Base-by-base conservation (phyloP, 1,140 invertebrate genomes). In the Polyergus mexicanus region DNA sequence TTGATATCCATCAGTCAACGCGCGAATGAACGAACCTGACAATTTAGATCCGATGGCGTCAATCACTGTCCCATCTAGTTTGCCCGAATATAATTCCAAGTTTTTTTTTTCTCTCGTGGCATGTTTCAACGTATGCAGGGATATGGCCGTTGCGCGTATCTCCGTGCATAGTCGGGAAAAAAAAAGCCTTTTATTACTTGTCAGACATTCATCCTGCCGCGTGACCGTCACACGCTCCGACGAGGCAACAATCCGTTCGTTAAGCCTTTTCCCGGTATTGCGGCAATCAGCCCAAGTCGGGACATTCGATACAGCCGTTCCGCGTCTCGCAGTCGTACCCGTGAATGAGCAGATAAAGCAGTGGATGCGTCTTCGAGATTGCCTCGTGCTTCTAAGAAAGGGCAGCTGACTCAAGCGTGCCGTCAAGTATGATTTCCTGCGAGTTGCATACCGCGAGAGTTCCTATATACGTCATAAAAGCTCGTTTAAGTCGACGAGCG, bases 221-320 rank as follows among this genome's bases (percentile, higher is more conserved):
- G 69, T 86, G 83, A 86, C 87, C 60, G 87, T 78, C 72, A 56
- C 81, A 71, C 87, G 75, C 87, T 81, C 66, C 87, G 63, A 86
- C 87, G 88, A 60, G 71, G 87, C 72, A 89, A 89, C 88, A 89
- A 89, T 89, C 86, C 87, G 87, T 89, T 89, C 88, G 88, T 89
- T 89, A 89, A 89, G 88, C 88, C 88, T 88, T 89, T 89, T 89
- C 88, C 88, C 88, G 87, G 88, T 89, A 89, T 89, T 86, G 74
- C 87, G 83, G 87, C 88, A 89, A 89, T 89, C 88, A 74, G 74
- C 87, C 78, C 58, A 75, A 86, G 83, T 71, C 87, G 32, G 87
- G 88, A 88, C 88, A 89, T 86, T 89, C 88, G 88, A 89, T 89
- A 89, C 87, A 86, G 87, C 87, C 87, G 83, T 87, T 85, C 81